Evolutionary conservation across 2,888 invertebrate genomes (phyloP).

Genomic region (Anticlea derivata): DNA sequence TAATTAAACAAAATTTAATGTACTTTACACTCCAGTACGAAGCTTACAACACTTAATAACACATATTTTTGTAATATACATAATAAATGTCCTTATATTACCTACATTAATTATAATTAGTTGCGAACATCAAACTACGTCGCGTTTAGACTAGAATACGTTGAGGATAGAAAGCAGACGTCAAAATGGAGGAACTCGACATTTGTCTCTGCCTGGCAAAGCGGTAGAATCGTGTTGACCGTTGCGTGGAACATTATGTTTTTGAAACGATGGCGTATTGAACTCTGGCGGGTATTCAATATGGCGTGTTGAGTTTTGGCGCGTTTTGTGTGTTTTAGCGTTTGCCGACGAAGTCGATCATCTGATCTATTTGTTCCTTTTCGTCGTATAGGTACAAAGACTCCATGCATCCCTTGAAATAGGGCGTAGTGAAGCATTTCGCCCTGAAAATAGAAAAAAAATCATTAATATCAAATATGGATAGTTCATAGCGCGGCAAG

Average conservation of each 20-base stretch:
- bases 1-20: slow-evolving; percentile 60
- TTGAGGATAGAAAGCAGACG: slow-evolving; percentile 83
- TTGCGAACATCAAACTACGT: slow-evolving; percentile 76
- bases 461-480: neutral
- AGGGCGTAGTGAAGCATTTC: slow-evolving; percentile 90
- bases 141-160: slow-evolving; percentile 82
- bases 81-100: slow-evolving; percentile 69
- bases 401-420: slow-evolving; percentile 92
- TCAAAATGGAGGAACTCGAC: slow-evolving; percentile 69
- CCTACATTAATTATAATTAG: slow-evolving; percentile 75
- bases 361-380: slow-evolving; percentile 89
- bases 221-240: slow-evolving; percentile 58
- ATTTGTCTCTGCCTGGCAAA: slow-evolving; percentile 68
- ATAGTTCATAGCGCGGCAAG: too few species aligned
- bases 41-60: slow-evolving; percentile 76
- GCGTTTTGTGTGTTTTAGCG: slow-evolving; percentile 67
- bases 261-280: slow-evolving; percentile 50
- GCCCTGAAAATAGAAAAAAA: slow-evolving; percentile 82
- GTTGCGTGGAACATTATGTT: slow-evolving; percentile 48
- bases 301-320: slow-evolving; percentile 56
- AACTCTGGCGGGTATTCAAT: slow-evolving; percentile 54
- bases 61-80: slow-evolving; percentile 66
- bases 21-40: slow-evolving; percentile 70
- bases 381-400: slow-evolving; percentile 90
- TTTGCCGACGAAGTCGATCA: slow-evolving; percentile 91